Percentiles rank a stretch among this genome's conserved stretches.
phyloP scores from a whole-genome alignment of 1,140 invertebrate genomes.

The Sycophaga agraensis region DNA sequence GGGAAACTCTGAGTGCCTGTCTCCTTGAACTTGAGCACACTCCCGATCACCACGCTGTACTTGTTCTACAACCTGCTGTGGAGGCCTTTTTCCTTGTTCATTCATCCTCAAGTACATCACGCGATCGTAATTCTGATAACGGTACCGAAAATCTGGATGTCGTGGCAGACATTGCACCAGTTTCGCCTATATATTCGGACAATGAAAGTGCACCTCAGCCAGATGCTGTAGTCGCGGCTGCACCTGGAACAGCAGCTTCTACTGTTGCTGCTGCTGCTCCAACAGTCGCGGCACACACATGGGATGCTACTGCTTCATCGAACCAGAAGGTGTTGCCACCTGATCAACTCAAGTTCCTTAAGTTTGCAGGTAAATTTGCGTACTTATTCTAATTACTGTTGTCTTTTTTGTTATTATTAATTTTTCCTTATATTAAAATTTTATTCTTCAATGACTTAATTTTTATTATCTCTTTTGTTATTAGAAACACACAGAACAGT shows the following conservation, averaged over 20 bases:
- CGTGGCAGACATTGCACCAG: constrained; percentile 48
- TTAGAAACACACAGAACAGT: constrained; percentile 86
- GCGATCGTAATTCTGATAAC: constrained; percentile 45
- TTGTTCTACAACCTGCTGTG: constrained; percentile 87
- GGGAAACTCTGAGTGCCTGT: constrained; percentile 81
- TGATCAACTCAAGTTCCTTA: constrained; percentile 76
- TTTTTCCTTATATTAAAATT: too few relatives aligned
- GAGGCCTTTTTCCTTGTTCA: constrained; percentile 92
- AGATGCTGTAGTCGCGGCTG: constrained; percentile 36
- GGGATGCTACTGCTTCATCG: constrained; percentile 40
- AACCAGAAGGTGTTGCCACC: constrained; percentile 52
- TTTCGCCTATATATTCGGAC: constrained; percentile 51
- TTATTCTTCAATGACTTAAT: not conserved
- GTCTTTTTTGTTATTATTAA: too few relatives aligned
- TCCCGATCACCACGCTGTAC: constrained; percentile 89
- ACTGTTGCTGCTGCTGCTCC: constrained; percentile 40
- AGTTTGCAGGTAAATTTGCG: constrained; percentile 68
- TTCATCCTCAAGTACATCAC: constrained; percentile 63
- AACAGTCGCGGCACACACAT: constrained; percentile 46
- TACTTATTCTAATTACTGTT: too few relatives aligned
- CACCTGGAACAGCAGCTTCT: constrained; percentile 42
- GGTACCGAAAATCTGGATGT: constrained; percentile 46
- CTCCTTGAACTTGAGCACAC: constrained; percentile 81
- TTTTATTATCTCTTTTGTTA: constrained; percentile 31
- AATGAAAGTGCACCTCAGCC: constrained; percentile 40